Conservation (phyloP, 1,140 invertebrate genomes). For the Scaptodrosophila lebanonensis region DNA sequence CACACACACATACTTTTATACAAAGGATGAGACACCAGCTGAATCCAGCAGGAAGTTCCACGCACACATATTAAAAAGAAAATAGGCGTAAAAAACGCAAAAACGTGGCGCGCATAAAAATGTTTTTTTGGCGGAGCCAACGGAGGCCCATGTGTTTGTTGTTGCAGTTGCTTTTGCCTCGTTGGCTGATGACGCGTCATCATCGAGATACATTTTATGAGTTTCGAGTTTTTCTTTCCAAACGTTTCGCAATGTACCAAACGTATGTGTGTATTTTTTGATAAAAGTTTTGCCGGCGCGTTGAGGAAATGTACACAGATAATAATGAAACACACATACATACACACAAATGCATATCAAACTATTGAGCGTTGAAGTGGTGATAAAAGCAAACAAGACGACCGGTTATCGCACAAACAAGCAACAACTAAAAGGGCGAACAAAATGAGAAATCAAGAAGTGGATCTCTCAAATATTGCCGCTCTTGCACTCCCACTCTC, state of each 20-base stretch:
- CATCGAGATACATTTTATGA: constrained; percentile 49
- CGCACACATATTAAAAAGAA: constrained; percentile 32
- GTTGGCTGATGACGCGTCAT: constrained; percentile 59
- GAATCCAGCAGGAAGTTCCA: constrained; percentile 64
- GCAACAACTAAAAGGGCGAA: too few species aligned
- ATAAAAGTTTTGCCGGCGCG: constrained; percentile 41
- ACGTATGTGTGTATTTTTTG: constrained; percentile 21
- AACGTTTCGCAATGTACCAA: constrained; percentile 17
- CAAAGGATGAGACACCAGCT: constrained; percentile 24
- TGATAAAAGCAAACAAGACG: constrained; percentile 50
- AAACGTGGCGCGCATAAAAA: constrained; percentile 66
- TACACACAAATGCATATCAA: constrained; percentile 18
- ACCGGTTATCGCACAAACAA: constrained; percentile 5
- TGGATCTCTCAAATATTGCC: too few species aligned
- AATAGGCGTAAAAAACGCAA: constrained; percentile 15
- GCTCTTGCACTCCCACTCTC: not conserved
- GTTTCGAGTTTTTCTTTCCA: constrained; percentile 23
- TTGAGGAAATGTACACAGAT: constrained; percentile 43
- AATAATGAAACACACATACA: constrained; percentile 39
- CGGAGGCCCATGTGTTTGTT: too few species aligned
- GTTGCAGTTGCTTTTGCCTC: constrained; percentile 12
- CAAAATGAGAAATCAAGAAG: too few species aligned
- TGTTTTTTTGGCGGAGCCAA: too few species aligned
- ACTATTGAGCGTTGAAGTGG: constrained; percentile 32
- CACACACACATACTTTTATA: constrained; percentile 48